Conservation (phyloP, 2,888 invertebrate species). For the Hypercompe scribonia region DNA sequence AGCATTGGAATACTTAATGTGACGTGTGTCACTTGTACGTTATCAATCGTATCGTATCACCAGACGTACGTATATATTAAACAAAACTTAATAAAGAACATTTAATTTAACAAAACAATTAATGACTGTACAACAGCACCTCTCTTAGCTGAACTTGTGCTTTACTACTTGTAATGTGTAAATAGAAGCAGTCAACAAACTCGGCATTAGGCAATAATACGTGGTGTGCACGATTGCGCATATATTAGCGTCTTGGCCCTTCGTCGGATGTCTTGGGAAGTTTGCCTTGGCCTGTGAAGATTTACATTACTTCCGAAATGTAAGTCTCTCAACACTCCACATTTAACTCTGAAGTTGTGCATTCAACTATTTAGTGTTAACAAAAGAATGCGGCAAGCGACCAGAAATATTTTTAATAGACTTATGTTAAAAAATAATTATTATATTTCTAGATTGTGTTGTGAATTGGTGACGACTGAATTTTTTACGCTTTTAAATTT, state of each 20-base stretch:
- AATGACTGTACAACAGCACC: slow-evolving; percentile 40
- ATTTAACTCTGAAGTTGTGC: slow-evolving; percentile 60
- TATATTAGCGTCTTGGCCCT: slow-evolving; percentile 86
- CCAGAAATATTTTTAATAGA: slow-evolving; percentile 46
- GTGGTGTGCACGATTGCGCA: slow-evolving; percentile 81
- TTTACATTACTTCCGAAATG: slow-evolving; percentile 85
- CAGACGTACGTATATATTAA: neutral
- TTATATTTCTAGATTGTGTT: slow-evolving; percentile 45
- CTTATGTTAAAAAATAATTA: slow-evolving; percentile 46
- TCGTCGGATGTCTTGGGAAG: slow-evolving; percentile 81
- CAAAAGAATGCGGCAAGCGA: slow-evolving; percentile 59
- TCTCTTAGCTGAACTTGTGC: slow-evolving; percentile 38
- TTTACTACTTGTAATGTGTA: slow-evolving; percentile 57
- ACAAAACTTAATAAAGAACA: neutral
- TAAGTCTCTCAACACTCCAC: slow-evolving; percentile 66
- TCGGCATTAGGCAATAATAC: slow-evolving; percentile 82
- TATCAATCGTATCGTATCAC: neutral
- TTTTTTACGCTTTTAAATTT: too few species aligned
- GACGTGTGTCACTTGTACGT: neutral
- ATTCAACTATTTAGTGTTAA: slow-evolving; percentile 65
- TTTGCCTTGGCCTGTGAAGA: slow-evolving; percentile 77
- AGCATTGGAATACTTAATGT: neutral
- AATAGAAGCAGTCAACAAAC: slow-evolving; percentile 77
- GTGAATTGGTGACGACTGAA: slow-evolving; percentile 26
- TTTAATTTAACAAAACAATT: slow-evolving; percentile 2